These are phyloP conservation scores for Coelopa pilipes DNA, from an alignment of 2,888 invertebrate genomes.

Conservation along the genomic window DNA sequence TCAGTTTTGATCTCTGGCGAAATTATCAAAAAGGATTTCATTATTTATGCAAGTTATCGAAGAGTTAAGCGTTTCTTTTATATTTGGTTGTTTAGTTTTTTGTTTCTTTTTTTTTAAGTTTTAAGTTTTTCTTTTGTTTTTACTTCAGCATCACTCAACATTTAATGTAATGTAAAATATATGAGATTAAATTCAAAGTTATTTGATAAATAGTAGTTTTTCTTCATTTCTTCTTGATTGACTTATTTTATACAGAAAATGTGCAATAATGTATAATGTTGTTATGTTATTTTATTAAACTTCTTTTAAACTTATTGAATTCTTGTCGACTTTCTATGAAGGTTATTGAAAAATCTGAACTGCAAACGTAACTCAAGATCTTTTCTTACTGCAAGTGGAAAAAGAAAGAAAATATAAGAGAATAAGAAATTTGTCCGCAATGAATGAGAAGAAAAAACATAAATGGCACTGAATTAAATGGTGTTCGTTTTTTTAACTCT, in stretches of 20 bases:
- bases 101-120: slow-evolving; percentile 46
- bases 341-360: slow-evolving; percentile 95
- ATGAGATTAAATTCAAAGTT: slow-evolving; percentile 35
- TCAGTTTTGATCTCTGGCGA: slow-evolving; percentile 16
- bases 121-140: slow-evolving; percentile 39
- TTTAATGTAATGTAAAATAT: slow-evolving; percentile 31
- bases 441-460: slow-evolving; percentile 35
- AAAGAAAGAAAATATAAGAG: slow-evolving; percentile 49
- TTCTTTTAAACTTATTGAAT: slow-evolving; percentile 74
- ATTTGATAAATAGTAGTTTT: slow-evolving; percentile 45
- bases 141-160: slow-evolving; percentile 25
- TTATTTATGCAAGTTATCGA: slow-evolving; percentile 44
- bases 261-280: slow-evolving; percentile 49
- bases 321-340: slow-evolving; percentile 88
- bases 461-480: slow-evolving; percentile 14
- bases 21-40: slow-evolving; percentile 37
- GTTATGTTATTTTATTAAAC: slow-evolving; percentile 46
- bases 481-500: not conserved
- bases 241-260: slow-evolving; percentile 45
- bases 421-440: slow-evolving; percentile 45
- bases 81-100: slow-evolving; percentile 47
- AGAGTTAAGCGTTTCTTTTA: slow-evolving; percentile 48
- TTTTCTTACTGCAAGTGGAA: slow-evolving; percentile 83
- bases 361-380: slow-evolving; percentile 94
- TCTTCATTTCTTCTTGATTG: slow-evolving; percentile 43